phyloP scores from a whole-genome alignment of 2,888 invertebrate species.

The Stramonita haemastoma region DNA sequence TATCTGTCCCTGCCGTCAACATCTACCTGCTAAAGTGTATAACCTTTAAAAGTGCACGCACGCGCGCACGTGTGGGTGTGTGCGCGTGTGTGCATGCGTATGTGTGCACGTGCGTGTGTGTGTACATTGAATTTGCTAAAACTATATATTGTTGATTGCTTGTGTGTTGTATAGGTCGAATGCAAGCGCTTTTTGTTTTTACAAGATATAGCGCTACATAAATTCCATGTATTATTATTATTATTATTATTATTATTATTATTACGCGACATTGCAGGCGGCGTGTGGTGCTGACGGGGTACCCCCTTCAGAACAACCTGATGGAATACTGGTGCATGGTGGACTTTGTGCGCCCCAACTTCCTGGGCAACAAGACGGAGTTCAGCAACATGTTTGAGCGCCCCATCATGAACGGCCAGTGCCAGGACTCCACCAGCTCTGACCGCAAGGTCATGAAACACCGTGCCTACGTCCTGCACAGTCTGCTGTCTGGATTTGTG shows the following conservation, averaged over 20 bases:
- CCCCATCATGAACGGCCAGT: slow-evolving; percentile 98
- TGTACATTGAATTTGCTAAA: too few relatives aligned
- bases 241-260: too few relatives aligned
- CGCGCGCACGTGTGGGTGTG: too few relatives aligned
- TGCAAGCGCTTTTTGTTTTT: too few relatives aligned
- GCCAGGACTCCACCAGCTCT: slow-evolving; percentile 92
- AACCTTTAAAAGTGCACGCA: too few relatives aligned
- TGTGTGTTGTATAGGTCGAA: too few relatives aligned
- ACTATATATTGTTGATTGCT: too few relatives aligned
- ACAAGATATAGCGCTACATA: too few relatives aligned
- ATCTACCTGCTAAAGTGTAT: too few relatives aligned
- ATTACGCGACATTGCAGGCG: slow-evolving; percentile 81
- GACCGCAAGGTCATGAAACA: slow-evolving; percentile 96
- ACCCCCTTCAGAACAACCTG: slow-evolving; percentile 98
- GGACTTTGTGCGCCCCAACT: slow-evolving; percentile 98
- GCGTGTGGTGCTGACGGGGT: slow-evolving; percentile 96
- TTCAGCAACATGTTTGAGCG: slow-evolving; percentile 99
- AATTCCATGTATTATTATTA: too few relatives aligned
- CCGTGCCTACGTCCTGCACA: slow-evolving; percentile 96
- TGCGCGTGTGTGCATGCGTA: too few relatives aligned
- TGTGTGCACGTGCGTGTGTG: neutral
- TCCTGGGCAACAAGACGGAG: slow-evolving; percentile 96
- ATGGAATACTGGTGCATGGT: slow-evolving; percentile 97
- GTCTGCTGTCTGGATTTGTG: slow-evolving; percentile 95
- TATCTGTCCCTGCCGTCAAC: too few relatives aligned